Evolutionary conservation across 2,113 vertebrate species (phyloP).

Genomic region (Gymnarchus niloticus): DNA sequence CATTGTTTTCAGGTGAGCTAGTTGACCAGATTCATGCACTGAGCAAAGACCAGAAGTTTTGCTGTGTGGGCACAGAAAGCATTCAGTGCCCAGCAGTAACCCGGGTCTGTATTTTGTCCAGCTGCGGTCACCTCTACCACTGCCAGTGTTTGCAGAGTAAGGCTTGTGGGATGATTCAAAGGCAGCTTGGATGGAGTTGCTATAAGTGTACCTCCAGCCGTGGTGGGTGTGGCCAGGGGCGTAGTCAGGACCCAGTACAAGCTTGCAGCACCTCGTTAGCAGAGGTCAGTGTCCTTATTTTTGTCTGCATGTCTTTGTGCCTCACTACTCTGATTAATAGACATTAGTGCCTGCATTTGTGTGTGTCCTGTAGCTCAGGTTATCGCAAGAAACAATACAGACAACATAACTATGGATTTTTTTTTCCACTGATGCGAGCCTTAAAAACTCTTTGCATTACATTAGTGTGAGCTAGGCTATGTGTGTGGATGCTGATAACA

Average conservation of each 20-base stretch:
- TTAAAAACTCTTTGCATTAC: no score
- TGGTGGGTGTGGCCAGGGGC: slow-evolving; percentile 57
- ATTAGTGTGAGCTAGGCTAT: no score
- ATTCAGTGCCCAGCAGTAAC: background rate
- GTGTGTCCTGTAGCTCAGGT: no score
- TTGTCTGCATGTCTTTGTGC: background rate
- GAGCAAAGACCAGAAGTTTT: background rate
- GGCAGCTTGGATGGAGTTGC: slow-evolving; percentile 77
- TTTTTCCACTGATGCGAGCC: no score
- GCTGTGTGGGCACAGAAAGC: background rate
- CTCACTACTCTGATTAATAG: background rate
- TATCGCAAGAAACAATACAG: no score
- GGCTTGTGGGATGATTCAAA: slow-evolving; percentile 60
- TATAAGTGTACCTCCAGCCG: slow-evolving; percentile 84
- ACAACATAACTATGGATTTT: no score
- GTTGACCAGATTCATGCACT: background rate
- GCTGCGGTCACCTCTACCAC: slow-evolving; percentile 95
- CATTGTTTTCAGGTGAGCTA: slow-evolving; percentile 82
- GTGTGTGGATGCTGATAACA: no score
- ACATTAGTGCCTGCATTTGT: background rate
- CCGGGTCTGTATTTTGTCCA: slow-evolving; percentile 45
- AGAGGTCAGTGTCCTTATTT: slow-evolving; percentile 63
- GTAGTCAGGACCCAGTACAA: slow-evolving; percentile 53
- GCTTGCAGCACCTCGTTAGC: slow-evolving; percentile 61
- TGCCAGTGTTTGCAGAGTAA: slow-evolving; percentile 85